Conservation (phyloP, 2,113 vertebrate genomes). For the Raja brachyura region DNA sequence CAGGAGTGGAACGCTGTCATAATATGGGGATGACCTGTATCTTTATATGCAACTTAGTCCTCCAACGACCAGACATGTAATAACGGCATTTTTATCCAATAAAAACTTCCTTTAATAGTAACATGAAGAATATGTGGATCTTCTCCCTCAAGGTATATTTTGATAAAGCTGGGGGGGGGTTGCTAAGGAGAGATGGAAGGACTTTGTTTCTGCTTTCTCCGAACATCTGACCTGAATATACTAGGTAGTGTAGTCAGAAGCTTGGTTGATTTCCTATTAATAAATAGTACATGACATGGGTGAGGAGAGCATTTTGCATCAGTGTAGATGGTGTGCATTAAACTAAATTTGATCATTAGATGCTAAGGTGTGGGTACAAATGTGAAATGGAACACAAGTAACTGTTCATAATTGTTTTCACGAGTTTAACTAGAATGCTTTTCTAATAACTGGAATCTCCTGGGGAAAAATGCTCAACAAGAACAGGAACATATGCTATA, state of each 20-base stretch:
- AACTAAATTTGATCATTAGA: background rate
- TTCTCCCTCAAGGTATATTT: background rate
- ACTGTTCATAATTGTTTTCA: background rate
- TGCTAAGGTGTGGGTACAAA: background rate
- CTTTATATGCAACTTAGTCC: background rate
- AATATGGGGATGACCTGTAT: too few relatives aligned
- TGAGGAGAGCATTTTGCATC: background rate
- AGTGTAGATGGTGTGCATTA: background rate
- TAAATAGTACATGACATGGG: too few relatives aligned
- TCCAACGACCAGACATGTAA: background rate
- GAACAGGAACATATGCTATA: too few relatives aligned
- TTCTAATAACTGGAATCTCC: too few relatives aligned
- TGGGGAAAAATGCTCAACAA: too few relatives aligned
- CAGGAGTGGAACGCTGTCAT: too few relatives aligned
- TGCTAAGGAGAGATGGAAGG: background rate
- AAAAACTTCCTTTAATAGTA: background rate
- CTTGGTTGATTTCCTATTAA: background rate
- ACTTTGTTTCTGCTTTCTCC: background rate
- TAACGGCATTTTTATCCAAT: too few relatives aligned
- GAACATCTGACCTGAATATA: background rate
- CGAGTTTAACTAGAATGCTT: too few relatives aligned
- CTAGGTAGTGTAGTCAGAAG: background rate
- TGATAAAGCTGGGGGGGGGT: background rate
- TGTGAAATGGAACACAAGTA: background rate
- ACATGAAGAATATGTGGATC: background rate